Percentiles rank a stretch among this genome's conserved stretches.
These are phyloP conservation scores for Pristionchus maxplancki DNA, from an alignment of 2,888 invertebrate genomes.

Conservation along the genomic window DNA sequence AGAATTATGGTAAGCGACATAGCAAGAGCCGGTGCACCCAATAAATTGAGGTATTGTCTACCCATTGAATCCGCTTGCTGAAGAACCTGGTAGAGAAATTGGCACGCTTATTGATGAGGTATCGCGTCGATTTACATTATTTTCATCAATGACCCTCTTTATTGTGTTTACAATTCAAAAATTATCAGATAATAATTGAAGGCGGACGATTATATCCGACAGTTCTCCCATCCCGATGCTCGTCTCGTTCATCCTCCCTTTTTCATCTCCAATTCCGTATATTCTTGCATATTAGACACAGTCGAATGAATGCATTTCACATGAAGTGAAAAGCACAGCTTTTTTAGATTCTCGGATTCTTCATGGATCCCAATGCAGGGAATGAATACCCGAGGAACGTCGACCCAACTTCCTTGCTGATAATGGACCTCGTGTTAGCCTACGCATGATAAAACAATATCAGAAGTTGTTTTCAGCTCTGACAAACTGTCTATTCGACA, in stretches of 20 bases:
- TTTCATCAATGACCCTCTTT: no score
- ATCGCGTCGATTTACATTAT: no score
- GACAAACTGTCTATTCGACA: background rate
- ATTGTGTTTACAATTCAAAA: no score
- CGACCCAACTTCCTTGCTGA: background rate
- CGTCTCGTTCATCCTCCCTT: background rate
- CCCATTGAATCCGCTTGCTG: conserved; percentile 5
- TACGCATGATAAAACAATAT: background rate
- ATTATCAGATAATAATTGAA: background rate
- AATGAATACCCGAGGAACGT: background rate
- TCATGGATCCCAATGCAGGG: background rate
- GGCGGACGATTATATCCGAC: background rate
- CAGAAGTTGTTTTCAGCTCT: background rate
- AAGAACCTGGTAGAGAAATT: background rate
- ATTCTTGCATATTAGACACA: no score
- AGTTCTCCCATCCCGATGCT: background rate
- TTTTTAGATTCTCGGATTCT: background rate
- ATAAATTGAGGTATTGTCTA: background rate
- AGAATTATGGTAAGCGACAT: no score
- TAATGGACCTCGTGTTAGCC: background rate
- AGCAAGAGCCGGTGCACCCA: no score
- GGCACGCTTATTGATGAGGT: background rate
- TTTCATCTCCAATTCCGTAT: conserved; percentile 21
- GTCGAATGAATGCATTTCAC: background rate
- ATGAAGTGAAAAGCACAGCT: background rate